A percentile compares a stretch with the other conserved stretches of the same genome.
Evolutionary conservation across 2,888 invertebrate species (phyloP).

Genomic region (Erebia epiphron): DNA sequence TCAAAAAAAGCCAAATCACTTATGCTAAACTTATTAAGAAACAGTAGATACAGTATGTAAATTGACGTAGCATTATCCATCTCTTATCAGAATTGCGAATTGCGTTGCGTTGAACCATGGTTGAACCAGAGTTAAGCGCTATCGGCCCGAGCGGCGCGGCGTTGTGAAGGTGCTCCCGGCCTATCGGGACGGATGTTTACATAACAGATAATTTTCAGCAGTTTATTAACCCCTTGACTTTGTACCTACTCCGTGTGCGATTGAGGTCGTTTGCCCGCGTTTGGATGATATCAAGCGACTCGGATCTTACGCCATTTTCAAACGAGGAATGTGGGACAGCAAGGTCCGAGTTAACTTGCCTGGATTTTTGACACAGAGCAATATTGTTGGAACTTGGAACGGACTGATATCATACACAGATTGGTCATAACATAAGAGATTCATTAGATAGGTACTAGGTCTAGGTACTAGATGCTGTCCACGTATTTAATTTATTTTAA

Average conservation of each 20-base stretch:
- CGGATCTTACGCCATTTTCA: neutral
- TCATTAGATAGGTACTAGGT: no score
- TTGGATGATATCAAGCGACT: constrained; percentile 12
- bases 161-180: constrained; percentile 30
- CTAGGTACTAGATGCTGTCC: no score
- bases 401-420: no score
- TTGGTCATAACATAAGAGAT: no score
- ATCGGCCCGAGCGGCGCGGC: constrained; percentile 42
- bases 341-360: neutral
- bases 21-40: neutral
- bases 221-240: constrained; percentile 50
- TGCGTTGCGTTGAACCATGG: neutral
- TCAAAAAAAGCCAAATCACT: no score
- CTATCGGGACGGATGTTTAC: constrained; percentile 63
- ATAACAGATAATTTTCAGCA: constrained; percentile 55
- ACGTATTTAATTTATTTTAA: no score
- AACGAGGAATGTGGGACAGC: neutral
- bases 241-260: constrained; percentile 39
- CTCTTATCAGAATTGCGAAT: constrained; percentile 7
- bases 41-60: neutral
- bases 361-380: neutral
- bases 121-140: neutral
- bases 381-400: no score
- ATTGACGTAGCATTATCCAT: constrained; percentile 4
- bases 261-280: constrained; percentile 32